Percentiles rank a stretch among this genome's conserved stretches.
These are phyloP conservation scores for Eristalis pertinax DNA, from an alignment of 2,888 invertebrate species.

Conservation along the genomic window DNA sequence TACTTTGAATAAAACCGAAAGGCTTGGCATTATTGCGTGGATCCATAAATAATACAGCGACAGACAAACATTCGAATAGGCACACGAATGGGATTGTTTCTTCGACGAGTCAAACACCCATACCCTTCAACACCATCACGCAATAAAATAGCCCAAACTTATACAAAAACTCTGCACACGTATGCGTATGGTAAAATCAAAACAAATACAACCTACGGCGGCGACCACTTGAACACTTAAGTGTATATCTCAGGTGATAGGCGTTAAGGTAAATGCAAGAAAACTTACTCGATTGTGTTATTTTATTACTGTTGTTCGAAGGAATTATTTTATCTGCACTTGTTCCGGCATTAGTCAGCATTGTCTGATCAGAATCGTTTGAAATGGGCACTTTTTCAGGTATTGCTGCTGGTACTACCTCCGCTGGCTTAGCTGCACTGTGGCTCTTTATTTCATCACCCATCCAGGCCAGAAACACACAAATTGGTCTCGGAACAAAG, in stretches of 20 bases:
- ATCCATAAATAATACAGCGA: not conserved
- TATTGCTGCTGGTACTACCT: not conserved
- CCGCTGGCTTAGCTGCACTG: not conserved
- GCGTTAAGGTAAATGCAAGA: not conserved
- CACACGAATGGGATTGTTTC: not conserved
- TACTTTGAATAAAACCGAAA: not conserved
- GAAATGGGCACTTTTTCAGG: not conserved
- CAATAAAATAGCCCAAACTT: not conserved
- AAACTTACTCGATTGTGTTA: conserved; percentile 15
- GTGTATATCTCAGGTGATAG: not conserved
- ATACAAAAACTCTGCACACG: not conserved
- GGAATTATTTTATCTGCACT: not conserved
- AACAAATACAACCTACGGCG: not conserved
- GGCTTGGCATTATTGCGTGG: not conserved
- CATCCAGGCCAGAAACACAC: conserved; percentile 49
- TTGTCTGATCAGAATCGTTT: not conserved
- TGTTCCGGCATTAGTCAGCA: not conserved
- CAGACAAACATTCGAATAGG: no score
- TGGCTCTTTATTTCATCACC: conserved; percentile 13
- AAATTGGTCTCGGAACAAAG: conserved; percentile 22
- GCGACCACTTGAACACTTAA: not conserved
- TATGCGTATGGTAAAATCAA: not conserved
- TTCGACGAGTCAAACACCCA: not conserved
- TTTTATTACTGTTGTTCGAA: not conserved
- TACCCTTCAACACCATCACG: not conserved